Evolutionary conservation across 2,888 invertebrate genomes (phyloP).

Genomic region (Pycnomerus fuliginosus): DNA sequence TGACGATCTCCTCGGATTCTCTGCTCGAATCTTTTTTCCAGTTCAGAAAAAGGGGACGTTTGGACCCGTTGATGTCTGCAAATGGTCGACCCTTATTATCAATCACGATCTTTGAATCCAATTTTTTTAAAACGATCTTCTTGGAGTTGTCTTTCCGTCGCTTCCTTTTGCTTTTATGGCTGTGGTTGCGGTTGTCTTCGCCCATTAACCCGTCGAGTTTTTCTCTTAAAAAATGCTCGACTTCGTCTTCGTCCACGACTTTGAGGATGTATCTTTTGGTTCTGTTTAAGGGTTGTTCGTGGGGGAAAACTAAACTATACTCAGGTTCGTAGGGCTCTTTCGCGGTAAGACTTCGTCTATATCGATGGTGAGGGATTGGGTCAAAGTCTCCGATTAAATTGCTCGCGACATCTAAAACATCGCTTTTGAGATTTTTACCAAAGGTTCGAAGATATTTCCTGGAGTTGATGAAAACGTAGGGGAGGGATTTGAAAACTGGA

Average conservation of each 20-base stretch:
- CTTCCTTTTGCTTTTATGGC: not conserved
- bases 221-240: slow-evolving; percentile 38
- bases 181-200: slow-evolving; percentile 16
- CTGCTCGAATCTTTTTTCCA: slow-evolving; percentile 9
- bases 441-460: slow-evolving; percentile 43
- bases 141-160: no score
- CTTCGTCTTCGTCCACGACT: slow-evolving; percentile 43
- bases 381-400: slow-evolving; percentile 43
- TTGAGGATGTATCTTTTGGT: slow-evolving; percentile 42
- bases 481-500: slow-evolving; percentile 43
- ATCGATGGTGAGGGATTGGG: slow-evolving; percentile 8
- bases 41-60: slow-evolving; percentile 36
- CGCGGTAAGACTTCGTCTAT: slow-evolving; percentile 6
- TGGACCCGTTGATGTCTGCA: slow-evolving; percentile 42
- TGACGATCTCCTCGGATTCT: not conserved
- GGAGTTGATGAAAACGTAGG: slow-evolving; percentile 41
- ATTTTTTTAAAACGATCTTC: slow-evolving; percentile 36
- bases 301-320: slow-evolving; percentile 23
- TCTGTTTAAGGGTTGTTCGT: not conserved
- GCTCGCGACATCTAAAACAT: slow-evolving; percentile 41
- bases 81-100: slow-evolving; percentile 44
- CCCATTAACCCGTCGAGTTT: slow-evolving; percentile 36
- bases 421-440: slow-evolving; percentile 41
- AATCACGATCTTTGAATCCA: slow-evolving; percentile 42
- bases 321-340: slow-evolving; percentile 24